Evolutionary conservation across 2,797 vertebrate genomes (phyloP).

Genomic region (Enteromius trimaculatus): DNA sequence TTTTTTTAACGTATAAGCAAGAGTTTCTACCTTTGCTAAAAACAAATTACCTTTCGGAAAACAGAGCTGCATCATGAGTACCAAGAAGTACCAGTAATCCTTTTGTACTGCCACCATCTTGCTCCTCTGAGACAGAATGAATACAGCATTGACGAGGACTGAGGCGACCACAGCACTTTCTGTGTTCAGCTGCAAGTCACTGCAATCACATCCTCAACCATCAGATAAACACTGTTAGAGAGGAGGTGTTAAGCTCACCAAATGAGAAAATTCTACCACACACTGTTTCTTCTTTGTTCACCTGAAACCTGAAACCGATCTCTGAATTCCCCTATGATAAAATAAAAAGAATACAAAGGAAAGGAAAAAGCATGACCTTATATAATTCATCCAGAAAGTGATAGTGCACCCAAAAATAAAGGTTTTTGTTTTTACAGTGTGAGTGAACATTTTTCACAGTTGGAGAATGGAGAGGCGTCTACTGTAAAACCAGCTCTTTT

Average conservation of each 20-base stretch:
- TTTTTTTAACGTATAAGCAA: not conserved
- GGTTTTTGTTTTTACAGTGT: not conserved
- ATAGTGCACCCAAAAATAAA: not conserved
- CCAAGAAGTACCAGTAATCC: conserved; percentile 82
- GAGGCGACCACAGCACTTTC: conserved; percentile 72
- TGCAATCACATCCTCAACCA: conserved; percentile 25
- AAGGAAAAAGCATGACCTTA: not conserved
- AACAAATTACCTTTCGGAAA: conserved; percentile 76
- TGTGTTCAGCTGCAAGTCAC: conserved; percentile 67
- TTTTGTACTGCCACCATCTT: conserved; percentile 82
- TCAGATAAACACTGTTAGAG: conserved; percentile 2
- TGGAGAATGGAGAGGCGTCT: not conserved
- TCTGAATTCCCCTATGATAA: conserved; percentile 22
- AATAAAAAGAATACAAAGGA: not conserved
- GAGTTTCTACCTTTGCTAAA: not conserved
- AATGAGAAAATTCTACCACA: not conserved
- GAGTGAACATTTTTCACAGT: not conserved
- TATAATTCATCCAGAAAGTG: not conserved
- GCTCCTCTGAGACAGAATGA: conserved; percentile 77
- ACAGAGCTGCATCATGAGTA: conserved; percentile 74
- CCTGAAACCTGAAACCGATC: not conserved
- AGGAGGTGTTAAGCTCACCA: conserved; percentile 35
- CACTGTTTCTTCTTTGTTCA: not conserved
- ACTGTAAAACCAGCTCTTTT: conserved; percentile 14
- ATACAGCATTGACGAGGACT: conserved; percentile 80